Evolutionary conservation across 2,113 vertebrate genomes (phyloP), one percentile per base, ranked within the genome.

Genomic region (Naja naja): DNA sequence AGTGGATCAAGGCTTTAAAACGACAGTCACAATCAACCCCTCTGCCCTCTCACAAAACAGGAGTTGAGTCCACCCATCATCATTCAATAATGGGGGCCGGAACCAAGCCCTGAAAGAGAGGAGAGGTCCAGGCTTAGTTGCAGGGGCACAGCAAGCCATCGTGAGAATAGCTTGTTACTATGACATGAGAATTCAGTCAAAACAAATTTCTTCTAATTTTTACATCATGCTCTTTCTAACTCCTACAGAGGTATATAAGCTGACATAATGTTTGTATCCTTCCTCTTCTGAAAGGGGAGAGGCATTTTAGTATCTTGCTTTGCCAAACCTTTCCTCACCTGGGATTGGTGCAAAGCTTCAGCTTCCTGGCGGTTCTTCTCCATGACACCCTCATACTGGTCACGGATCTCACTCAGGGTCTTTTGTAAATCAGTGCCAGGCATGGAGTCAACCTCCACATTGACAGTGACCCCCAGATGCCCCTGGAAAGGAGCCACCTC

Each of bases 361-460:
- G 98, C 97, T 0, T 98, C 98, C 93, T 96, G 96, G 23, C 95
- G 95, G 96, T 98, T 98, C 96, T 97, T 98, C 94, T 96, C 92
- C 0, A 96, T 98, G 1, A 98, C 93, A 34, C 97, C 97, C 25
- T 98, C 97, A 0, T 98, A 98, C 93, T 98, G 96, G 14, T 3
- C 81, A 0, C 98, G 97, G 95, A 98, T 97, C 85, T 97, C 97
- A 2, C 97, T 95, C 64, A 99, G 94, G 10, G 96, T 93, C 3
- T 97, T 96, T 1, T 94, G 96, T 96, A 98, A 96, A 94, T 98
- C 98, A 45, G 97, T 97, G 0, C 97, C 94, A 0, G 97, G 96
- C 10, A 93, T 93, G 0, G 97, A 96, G 0, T 98, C 98, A 52
- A 98, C 96, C 91, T 98, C 98, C 94, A 99, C 98, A 0, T 4